phyloP scores from a whole-genome alignment of 2,888 invertebrate genomes.

The Lydus trimaculatus region DNA sequence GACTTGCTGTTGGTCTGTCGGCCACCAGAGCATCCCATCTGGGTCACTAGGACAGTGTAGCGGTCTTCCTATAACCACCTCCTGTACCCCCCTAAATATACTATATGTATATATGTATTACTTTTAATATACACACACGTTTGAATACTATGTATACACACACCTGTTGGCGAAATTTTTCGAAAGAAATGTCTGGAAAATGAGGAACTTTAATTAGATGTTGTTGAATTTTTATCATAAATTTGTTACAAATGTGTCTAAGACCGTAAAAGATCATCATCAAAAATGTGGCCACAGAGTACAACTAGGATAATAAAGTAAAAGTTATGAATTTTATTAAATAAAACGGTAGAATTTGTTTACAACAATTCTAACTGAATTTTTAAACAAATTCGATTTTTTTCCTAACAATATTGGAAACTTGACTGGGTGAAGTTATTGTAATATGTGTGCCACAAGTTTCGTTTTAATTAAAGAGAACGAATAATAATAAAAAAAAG shows the following conservation, averaged over 20 bases:
- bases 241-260: constrained; percentile 31
- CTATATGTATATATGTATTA: no score
- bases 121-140: not conserved
- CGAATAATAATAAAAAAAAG: not conserved
- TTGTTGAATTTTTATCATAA: constrained; percentile 18
- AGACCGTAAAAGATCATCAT: not conserved
- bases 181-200: not conserved
- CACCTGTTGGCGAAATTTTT: constrained; percentile 1
- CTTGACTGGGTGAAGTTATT: not conserved
- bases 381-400: not conserved
- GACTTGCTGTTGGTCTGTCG: constrained; percentile 55
- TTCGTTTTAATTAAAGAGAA: not conserved
- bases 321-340: not conserved
- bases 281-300: not conserved
- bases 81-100: constrained; percentile 43
- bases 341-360: not conserved
- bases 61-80: constrained; percentile 55
- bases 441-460: not conserved
- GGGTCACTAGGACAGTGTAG: constrained; percentile 61
- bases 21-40: constrained; percentile 59
- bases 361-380: not conserved
- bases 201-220: no score
- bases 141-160: not conserved
- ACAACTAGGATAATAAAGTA: not conserved
- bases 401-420: not conserved